Conservation (phyloP, 2,797 vertebrate genomes). For the Heterohyrax brucei region DNA sequence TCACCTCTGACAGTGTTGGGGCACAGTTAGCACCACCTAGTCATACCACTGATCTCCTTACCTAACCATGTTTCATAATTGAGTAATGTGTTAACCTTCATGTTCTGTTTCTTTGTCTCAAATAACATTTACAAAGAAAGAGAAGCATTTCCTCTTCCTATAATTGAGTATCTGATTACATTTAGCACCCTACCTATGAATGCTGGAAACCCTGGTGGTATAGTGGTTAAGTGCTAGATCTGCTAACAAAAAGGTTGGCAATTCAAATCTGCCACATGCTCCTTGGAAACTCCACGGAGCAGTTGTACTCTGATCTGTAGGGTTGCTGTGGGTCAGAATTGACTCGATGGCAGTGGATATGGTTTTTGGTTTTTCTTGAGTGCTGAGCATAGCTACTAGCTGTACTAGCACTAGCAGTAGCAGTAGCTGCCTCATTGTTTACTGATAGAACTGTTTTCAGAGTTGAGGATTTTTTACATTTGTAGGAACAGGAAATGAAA, state of each 20-base stretch:
- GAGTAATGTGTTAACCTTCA: slow-evolving; percentile 10
- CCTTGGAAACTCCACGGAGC: too few species aligned
- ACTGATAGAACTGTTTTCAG: not conserved
- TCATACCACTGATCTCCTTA: too few species aligned
- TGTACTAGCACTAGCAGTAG: not conserved
- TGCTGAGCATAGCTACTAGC: too few species aligned
- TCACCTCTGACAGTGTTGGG: too few species aligned
- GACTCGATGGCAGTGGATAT: too few species aligned
- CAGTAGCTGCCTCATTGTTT: not conserved
- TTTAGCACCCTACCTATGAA: not conserved
- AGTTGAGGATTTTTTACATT: not conserved
- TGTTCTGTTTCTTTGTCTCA: slow-evolving; percentile 31
- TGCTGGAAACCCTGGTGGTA: not conserved
- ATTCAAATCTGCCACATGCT: too few species aligned
- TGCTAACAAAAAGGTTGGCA: too few species aligned
- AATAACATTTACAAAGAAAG: slow-evolving; percentile 24
- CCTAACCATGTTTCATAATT: slow-evolving; percentile 42
- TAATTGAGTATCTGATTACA: not conserved
- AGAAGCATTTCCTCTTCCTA: slow-evolving; percentile 27
- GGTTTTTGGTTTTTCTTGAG: too few species aligned
- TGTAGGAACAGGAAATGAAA: slow-evolving; percentile 11
- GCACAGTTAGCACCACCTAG: too few species aligned
- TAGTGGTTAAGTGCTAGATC: too few species aligned
- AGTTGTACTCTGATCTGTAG: too few species aligned
- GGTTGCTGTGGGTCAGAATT: too few species aligned